These are phyloP conservation scores for Philopedon plagiatum DNA, from an alignment of 2,888 invertebrate genomes.

Conservation along the genomic window DNA sequence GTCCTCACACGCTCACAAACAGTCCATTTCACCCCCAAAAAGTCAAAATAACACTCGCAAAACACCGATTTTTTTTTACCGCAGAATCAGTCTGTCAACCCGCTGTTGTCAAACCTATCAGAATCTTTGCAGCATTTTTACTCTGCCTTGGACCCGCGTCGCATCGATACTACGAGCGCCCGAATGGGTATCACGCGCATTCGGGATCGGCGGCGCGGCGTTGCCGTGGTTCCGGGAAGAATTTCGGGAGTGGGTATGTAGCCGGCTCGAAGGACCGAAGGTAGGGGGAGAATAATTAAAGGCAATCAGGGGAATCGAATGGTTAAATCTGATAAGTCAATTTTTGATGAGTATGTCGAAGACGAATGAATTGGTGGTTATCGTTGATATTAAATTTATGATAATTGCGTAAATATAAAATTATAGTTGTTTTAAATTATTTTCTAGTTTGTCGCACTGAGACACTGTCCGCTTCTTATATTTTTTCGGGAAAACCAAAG, in stretches of 20 bases:
- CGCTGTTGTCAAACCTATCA: conserved; percentile 42
- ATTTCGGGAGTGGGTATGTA: conserved; percentile 36
- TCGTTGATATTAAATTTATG: too few species aligned
- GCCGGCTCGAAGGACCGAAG: background rate
- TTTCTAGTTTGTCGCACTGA: too few species aligned
- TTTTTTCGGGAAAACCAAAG: too few species aligned
- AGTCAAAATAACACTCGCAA: conserved; percentile 25
- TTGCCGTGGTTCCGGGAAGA: conserved; percentile 36
- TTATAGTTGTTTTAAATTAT: too few species aligned
- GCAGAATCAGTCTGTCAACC: conserved; percentile 24
- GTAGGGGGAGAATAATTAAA: background rate
- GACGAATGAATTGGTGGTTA: too few species aligned
- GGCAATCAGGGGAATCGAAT: background rate
- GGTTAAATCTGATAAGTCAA: background rate
- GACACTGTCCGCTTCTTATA: too few species aligned
- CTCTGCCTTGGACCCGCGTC: conserved; percentile 42
- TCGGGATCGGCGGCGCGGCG: conserved; percentile 40
- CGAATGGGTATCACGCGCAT: conserved; percentile 42
- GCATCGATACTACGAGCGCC: conserved; percentile 47
- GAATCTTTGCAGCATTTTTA: conserved; percentile 40
- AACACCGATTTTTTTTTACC: conserved; percentile 31
- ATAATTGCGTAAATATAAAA: too few species aligned
- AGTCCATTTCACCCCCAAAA: conserved; percentile 23
- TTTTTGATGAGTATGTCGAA: background rate
- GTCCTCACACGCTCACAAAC: conserved; percentile 22